phyloP scores from a whole-genome alignment of 2,888 invertebrate genomes.

The Liposcelis brunnea region DNA sequence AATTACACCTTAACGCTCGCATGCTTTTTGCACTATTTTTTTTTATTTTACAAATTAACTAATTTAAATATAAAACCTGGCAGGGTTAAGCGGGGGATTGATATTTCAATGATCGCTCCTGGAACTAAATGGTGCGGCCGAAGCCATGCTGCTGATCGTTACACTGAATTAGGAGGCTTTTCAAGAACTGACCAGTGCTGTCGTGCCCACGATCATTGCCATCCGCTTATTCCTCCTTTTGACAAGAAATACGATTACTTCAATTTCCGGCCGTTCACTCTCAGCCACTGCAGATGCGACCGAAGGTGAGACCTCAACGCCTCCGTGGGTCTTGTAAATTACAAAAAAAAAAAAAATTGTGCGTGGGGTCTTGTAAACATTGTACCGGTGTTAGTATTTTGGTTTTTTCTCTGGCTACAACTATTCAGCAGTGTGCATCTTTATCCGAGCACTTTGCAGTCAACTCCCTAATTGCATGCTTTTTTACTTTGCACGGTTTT shows the following conservation, averaged over 20 bases:
- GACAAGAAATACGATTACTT: slow-evolving; percentile 40
- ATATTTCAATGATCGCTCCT: slow-evolving; percentile 33
- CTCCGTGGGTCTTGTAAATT: no score
- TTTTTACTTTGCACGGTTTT: no score
- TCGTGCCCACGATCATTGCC: slow-evolving; percentile 55
- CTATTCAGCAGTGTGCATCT: no score
- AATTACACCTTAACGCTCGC: not conserved
- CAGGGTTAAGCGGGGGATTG: slow-evolving; percentile 14
- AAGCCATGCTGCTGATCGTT: slow-evolving; percentile 37
- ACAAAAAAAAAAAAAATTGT: no score
- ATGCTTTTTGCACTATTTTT: no score
- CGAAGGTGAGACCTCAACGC: slow-evolving; percentile 43
- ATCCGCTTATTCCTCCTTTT: slow-evolving; percentile 42
- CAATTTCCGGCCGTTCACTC: slow-evolving; percentile 52
- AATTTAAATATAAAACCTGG: no score
- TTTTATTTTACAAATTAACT: no score
- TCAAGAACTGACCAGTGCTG: slow-evolving; percentile 50
- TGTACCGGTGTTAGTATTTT: no score
- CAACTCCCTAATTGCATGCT: no score
- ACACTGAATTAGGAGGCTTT: slow-evolving; percentile 41
- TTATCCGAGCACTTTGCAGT: no score
- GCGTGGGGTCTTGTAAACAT: no score
- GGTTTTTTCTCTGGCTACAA: no score
- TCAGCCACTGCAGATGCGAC: slow-evolving; percentile 62
- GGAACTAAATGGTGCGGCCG: slow-evolving; percentile 62